Base-by-base conservation (phyloP, 2,888 invertebrate genomes). In the Choreutis nemorana region DNA sequence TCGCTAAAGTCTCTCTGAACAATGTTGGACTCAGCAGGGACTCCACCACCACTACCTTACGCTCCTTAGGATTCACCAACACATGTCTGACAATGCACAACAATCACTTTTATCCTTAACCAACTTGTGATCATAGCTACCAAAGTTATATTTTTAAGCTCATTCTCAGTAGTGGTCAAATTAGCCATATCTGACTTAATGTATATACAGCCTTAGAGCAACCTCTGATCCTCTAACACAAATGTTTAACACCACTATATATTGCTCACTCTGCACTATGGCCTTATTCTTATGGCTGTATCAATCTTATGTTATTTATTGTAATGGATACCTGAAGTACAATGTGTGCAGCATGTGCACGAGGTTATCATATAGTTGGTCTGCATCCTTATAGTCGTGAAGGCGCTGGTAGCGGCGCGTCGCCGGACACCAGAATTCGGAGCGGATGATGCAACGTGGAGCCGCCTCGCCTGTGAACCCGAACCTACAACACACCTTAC, bases 11-110 rank as follows among this genome's bases (percentile, higher is more conserved):
- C 51, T 97, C 91, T 34, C 96, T 81, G 55, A 95, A 89, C 30
- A 86, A 64, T 1, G 92, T 90, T 87, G 90, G 89, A 16, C 90
- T 87, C 11, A 97, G 81, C 7, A 96, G 77, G 3, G 94, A 95
- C 67, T 98, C 98, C 11, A 97, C 88, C 15, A 98, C 82, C 3
- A 98, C 89, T 18, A 98, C 87, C 57, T 92, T 89, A 12, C 95
- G 83, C 50, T 95, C 97, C 65, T 97, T 96, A 0, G 97, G 96
- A 55, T 92, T 97, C 25, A 95, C 89, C 26, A 96, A 79, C 15
- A 94, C 84, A 59, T 94, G 87, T 46, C 95, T 95, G 54, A 9
- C 71, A 26, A 18, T 18, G 5, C 5, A n/a, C n/a, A n/a, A n/a
- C n/a, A n/a, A n/a, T n/a, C n/a, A n/a, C n/a, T n/a, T 57, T 23